Evolutionary conservation across 2,888 invertebrate genomes (phyloP).

Genomic region (Oligia fasciuncula): DNA sequence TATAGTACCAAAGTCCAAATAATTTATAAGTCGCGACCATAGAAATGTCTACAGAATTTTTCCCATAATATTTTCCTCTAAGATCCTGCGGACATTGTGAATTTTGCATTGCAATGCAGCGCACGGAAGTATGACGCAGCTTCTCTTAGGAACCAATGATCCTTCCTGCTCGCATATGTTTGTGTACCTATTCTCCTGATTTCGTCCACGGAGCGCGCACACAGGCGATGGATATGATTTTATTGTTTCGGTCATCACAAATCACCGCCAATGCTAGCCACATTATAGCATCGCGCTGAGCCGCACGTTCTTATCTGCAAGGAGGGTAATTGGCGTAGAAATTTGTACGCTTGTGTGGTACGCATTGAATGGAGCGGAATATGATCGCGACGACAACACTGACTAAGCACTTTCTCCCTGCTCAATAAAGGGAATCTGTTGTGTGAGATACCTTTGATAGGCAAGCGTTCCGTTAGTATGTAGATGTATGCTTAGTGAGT

Average conservation of each 20-base stretch:
- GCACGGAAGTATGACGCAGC: constrained; percentile 76
- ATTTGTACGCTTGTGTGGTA: constrained; percentile 39
- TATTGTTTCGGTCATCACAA: constrained; percentile 23
- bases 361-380: constrained; percentile 61
- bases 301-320: constrained; percentile 45
- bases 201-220: constrained; percentile 56
- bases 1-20: not conserved
- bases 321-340: constrained; percentile 62
- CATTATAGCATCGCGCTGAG: constrained; percentile 2
- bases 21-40: not conserved
- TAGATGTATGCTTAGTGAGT: constrained; percentile 85
- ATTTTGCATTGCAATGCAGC: constrained; percentile 75
- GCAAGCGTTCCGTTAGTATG: constrained; percentile 77
- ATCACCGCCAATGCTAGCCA: not conserved
- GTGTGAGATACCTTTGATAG: constrained; percentile 84
- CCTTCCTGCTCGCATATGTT: constrained; percentile 67
- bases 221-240: constrained; percentile 9
- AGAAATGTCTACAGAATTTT: constrained; percentile 38
- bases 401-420: constrained; percentile 77
- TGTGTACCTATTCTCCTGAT: constrained; percentile 68
- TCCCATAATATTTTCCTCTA: constrained; percentile 29
- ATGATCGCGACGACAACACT: constrained; percentile 71
- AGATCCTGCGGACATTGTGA: constrained; percentile 51
- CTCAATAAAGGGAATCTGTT: constrained; percentile 77
- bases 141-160: constrained; percentile 76